These are phyloP conservation scores for Noctua fimbriata DNA, from an alignment of 2,888 invertebrate species.

Conservation along the genomic window DNA sequence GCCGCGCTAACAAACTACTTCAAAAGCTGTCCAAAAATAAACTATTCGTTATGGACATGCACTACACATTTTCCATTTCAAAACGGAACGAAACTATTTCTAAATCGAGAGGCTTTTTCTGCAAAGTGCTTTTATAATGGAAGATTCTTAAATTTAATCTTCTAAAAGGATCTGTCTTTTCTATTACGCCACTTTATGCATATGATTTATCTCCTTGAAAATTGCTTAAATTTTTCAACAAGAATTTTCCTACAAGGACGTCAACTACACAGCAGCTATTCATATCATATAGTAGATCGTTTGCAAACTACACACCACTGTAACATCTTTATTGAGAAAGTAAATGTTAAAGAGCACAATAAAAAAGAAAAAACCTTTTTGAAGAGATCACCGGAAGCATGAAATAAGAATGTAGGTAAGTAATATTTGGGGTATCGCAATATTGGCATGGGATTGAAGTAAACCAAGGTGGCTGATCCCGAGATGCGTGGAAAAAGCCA, in stretches of 20 bases:
- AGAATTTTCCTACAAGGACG: constrained; percentile 39
- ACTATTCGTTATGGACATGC: constrained; percentile 26
- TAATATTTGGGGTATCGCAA: constrained; percentile 55
- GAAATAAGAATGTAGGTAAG: constrained; percentile 27
- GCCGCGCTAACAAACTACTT: constrained; percentile 51
- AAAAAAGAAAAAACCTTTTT: constrained; percentile 29
- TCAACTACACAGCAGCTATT: constrained; percentile 28
- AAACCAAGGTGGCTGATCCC: constrained; percentile 64
- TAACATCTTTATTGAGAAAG: constrained; percentile 39
- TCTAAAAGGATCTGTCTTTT: constrained; percentile 56
- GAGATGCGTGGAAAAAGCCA: constrained; percentile 62
- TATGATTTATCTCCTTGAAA: constrained; percentile 58
- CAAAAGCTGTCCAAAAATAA: constrained; percentile 44
- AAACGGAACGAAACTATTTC: constrained; percentile 26
- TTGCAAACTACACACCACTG: constrained; percentile 39
- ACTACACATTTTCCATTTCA: constrained; percentile 34
- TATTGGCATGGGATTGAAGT: constrained; percentile 53
- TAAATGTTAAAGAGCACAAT: constrained; percentile 29
- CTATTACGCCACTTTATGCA: constrained; percentile 54
- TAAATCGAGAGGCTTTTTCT: constrained; percentile 41
- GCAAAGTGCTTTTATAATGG: constrained; percentile 40
- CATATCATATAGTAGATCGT: constrained; percentile 22
- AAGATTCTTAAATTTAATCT: constrained; percentile 54
- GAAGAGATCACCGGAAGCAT: constrained; percentile 32
- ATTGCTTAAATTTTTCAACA: constrained; percentile 60